phyloP scores from a whole-genome alignment of 1,140 invertebrate genomes.

The Drosophila nebulosa region DNA sequence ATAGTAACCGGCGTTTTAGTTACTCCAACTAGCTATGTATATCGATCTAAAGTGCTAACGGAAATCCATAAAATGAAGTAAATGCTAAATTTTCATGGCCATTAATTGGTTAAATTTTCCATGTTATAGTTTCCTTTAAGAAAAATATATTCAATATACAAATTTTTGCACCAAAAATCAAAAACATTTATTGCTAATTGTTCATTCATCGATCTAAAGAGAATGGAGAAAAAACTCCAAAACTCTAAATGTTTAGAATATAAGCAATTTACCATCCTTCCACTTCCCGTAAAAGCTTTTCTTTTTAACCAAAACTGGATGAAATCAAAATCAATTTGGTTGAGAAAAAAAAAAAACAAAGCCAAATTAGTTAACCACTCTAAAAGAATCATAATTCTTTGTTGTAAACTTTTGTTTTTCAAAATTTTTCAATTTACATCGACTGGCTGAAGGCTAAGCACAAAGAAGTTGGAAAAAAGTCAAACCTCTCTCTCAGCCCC shows the following conservation, averaged over 20 bases:
- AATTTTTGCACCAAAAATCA: too few relatives aligned
- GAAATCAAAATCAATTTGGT: too few relatives aligned
- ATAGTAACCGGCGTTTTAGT: background rate
- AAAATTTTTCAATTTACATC: background rate
- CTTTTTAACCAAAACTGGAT: too few relatives aligned
- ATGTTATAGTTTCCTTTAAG: too few relatives aligned
- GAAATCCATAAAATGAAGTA: background rate
- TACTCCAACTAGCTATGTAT: background rate
- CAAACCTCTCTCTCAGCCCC: background rate
- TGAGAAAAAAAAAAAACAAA: too few relatives aligned
- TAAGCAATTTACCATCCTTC: too few relatives aligned
- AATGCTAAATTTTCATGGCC: background rate
- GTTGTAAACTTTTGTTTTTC: background rate
- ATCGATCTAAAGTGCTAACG: background rate
- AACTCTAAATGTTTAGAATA: too few relatives aligned
- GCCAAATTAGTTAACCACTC: background rate
- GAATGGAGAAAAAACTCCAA: too few relatives aligned
- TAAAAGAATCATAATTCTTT: background rate
- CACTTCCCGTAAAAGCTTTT: too few relatives aligned
- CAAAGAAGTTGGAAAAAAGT: background rate
- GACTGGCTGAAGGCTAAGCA: background rate
- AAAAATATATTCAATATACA: too few relatives aligned
- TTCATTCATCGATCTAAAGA: background rate
- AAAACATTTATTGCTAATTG: background rate
- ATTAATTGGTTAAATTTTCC: background rate